Evolutionary conservation across 2,113 vertebrate genomes (phyloP), one percentile per base, ranked within the genome.

Genomic region (Willisornis vidua): DNA sequence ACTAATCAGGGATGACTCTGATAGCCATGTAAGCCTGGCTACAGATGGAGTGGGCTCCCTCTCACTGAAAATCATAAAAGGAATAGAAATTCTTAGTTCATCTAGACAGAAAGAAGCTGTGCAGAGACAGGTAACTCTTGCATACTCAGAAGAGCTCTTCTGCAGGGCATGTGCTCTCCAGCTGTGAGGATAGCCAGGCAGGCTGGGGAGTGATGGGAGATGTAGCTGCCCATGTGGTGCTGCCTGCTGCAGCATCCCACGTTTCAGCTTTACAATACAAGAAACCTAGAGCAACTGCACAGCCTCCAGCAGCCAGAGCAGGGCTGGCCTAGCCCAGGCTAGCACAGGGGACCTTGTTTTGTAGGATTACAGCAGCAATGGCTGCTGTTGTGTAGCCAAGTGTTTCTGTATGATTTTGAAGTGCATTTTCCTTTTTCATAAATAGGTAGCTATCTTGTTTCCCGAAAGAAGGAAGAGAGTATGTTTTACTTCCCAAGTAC

Each of bases 381-480:
- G 31, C 3, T 10, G 33, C 31, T 29, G 35, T 5, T 17, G 15
- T 6, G 26, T 10, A 45, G 54, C 25, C 74, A 55, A 87, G 58
- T 45, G 41, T 52, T 89, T 87, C 66, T 1, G 0, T 29, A 31
- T 35, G 33, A 37, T 43, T 85, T 92, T 68, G 75, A 76, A 94
- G 54, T 66, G 41, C 28, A 7, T 59, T 75, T 87, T 62, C 24
- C 12, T 75, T 78, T 67, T 54, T 77, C 31, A 58, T 82, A 18
- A 85, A 81, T n/a, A 83, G 58, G 58, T 87, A 20, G 24, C 41
- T 87, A 55, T 79, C 93, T 90, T 29, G 16, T 66, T 97, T 91
- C 68, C 74, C 37, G 54, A 26, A 61, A 89, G 78, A 73, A 45
- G n/a, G 61, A 61, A 52, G 7, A 49, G 58, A 68, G 37, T 23